A percentile compares a stretch with the other conserved stretches of the same genome.
Conservation (phyloP, 2,888 invertebrate species). For the Tigriopus californicus region DNA sequence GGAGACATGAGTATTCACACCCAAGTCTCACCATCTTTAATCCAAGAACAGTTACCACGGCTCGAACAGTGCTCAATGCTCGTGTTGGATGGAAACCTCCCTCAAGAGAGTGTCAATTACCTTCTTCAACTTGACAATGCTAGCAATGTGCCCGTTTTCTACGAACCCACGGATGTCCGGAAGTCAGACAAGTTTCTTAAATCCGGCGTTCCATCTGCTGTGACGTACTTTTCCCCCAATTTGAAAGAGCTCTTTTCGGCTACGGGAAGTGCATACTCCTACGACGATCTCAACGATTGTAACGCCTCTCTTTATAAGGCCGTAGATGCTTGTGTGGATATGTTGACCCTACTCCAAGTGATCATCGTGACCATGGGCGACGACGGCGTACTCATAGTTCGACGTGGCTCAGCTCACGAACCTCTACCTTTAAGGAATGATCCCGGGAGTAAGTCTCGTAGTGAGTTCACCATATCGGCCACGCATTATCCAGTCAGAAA, state of each 20-base stretch:
- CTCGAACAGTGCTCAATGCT: conserved; percentile 49
- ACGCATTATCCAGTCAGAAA: conserved; percentile 22
- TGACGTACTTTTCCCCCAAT: conserved; percentile 52
- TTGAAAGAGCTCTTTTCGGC: conserved; percentile 41
- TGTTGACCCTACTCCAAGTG: background rate
- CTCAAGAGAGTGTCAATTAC: conserved; percentile 42
- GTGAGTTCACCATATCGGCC: conserved; percentile 17
- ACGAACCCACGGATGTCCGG: conserved; percentile 65
- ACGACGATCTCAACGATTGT: too few species aligned
- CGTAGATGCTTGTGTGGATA: background rate
- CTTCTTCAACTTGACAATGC: conserved; percentile 40
- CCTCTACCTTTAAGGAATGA: conserved; percentile 11
- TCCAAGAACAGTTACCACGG: conserved; percentile 31
- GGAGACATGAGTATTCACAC: conserved; percentile 67
- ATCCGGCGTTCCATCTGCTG: conserved; percentile 25
- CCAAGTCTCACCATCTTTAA: conserved; percentile 43
- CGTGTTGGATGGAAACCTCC: conserved; percentile 65
- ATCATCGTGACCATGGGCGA: conserved; percentile 15
- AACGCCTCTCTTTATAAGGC: too few species aligned
- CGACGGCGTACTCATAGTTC: conserved; percentile 16
- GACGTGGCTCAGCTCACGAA: conserved; percentile 9
- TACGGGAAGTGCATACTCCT: too few species aligned
- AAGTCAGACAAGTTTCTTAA: conserved; percentile 51
- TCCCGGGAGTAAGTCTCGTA: background rate
- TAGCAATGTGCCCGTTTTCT: conserved; percentile 43